phyloP scores from a whole-genome alignment of 2,797 vertebrate species.

The Acipenser ruthenus region DNA sequence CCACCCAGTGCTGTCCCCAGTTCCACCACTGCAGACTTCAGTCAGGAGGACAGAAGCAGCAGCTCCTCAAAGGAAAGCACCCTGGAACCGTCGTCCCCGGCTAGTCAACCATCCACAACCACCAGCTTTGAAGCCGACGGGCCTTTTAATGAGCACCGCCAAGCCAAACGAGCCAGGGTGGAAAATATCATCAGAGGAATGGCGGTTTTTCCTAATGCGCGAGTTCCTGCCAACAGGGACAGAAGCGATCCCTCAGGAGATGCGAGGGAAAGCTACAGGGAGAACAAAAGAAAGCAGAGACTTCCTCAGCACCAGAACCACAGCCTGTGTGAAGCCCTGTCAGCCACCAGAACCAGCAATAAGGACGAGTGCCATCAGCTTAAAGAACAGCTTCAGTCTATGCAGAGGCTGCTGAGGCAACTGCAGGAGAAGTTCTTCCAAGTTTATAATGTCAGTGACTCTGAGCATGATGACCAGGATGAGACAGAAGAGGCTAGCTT shows the following conservation, averaged over 20 bases:
- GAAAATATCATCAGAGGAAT: conserved; percentile 87
- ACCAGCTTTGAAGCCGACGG: conserved; percentile 46
- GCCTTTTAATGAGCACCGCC: conserved; percentile 60
- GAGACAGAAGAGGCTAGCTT: conserved; percentile 14
- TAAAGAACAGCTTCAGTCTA: conserved; percentile 77
- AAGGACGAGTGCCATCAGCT: conserved; percentile 68
- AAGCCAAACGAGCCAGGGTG: conserved; percentile 82
- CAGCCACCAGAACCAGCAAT: conserved; percentile 29
- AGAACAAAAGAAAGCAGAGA: conserved; percentile 77
- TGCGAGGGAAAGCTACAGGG: conserved; percentile 35
- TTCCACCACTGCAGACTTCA: conserved; percentile 40
- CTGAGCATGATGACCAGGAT: conserved; percentile 37
- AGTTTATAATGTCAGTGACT: conserved; percentile 52
- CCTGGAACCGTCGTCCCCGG: conserved; percentile 44
- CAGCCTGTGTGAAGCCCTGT: conserved; percentile 13
- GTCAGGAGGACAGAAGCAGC: conserved; percentile 50
- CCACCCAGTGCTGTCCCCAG: conserved; percentile 31
- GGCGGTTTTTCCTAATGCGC: conserved; percentile 60
- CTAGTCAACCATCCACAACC: conserved; percentile 35
- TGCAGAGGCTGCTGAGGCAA: conserved; percentile 71
- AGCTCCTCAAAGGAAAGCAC: conserved; percentile 50
- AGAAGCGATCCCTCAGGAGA: conserved; percentile 24
- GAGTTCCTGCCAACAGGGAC: conserved; percentile 24
- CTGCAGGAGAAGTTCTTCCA: conserved; percentile 77
- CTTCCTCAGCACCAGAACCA: conserved; percentile 68